These are phyloP conservation scores for Enteromius treurensis DNA, from an alignment of 2,797 vertebrate species.

Conservation along the genomic window DNA sequence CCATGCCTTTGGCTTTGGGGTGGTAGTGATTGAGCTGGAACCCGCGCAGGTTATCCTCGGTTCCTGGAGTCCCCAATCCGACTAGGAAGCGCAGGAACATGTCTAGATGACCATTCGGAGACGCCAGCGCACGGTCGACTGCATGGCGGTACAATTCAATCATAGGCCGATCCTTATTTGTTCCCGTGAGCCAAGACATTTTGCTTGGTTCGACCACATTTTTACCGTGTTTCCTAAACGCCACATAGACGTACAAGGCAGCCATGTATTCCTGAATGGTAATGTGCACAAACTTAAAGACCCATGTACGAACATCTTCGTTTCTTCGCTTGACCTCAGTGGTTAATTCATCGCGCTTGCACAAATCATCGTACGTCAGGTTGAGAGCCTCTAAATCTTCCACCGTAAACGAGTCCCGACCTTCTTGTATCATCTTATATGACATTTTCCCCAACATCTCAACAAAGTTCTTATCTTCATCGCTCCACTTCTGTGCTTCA, in stretches of 20 bases:
- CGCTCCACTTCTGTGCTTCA: slow-evolving; percentile 66
- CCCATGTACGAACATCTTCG: slow-evolving; percentile 25
- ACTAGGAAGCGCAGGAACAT: slow-evolving; percentile 77
- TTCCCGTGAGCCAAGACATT: background rate
- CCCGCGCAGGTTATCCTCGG: slow-evolving; percentile 57
- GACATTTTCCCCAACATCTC: slow-evolving; percentile 71
- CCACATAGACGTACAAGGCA: slow-evolving; percentile 70
- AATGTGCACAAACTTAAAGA: slow-evolving; percentile 71
- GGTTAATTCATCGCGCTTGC: slow-evolving; percentile 67
- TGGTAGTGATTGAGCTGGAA: slow-evolving; percentile 60
- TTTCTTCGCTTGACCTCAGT: slow-evolving; percentile 61
- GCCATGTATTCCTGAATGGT: slow-evolving; percentile 78
- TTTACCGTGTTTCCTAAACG: slow-evolving; percentile 63
- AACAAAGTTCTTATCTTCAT: slow-evolving; percentile 55
- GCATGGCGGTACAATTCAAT: slow-evolving; percentile 64
- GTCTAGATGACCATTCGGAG: slow-evolving; percentile 65
- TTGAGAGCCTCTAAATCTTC: slow-evolving; percentile 58
- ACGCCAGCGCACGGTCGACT: slow-evolving; percentile 45
- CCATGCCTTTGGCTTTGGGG: slow-evolving; percentile 44
- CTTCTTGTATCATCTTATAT: slow-evolving; percentile 66
- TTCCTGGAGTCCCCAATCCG: slow-evolving; percentile 65
- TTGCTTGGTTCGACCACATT: slow-evolving; percentile 65
- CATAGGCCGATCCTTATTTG: slow-evolving; percentile 46
- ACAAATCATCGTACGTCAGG: slow-evolving; percentile 62
- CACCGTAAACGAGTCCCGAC: slow-evolving; percentile 63